Conservation (phyloP, 2,113 vertebrate genomes). For the Ailuropoda melanoleuca region DNA sequence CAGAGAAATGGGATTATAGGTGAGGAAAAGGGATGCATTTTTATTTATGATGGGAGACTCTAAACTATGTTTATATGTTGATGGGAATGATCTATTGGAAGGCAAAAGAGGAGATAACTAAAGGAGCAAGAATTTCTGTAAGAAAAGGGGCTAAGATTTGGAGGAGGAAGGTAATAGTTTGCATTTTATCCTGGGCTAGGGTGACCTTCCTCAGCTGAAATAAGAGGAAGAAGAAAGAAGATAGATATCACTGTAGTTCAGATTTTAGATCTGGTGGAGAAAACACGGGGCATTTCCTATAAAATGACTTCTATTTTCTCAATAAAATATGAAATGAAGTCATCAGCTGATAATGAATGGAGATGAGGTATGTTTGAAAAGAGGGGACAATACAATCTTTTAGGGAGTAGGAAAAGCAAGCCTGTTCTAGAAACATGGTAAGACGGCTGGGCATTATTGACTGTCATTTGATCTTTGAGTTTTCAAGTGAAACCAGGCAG, state of each 20-base stretch:
- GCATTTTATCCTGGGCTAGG: neutral
- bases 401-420: neutral
- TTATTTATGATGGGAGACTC: conserved; percentile 31
- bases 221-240: neutral
- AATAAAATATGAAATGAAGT: neutral
- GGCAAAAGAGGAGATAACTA: neutral
- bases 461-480: neutral
- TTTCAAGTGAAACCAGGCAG: neutral
- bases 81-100: neutral
- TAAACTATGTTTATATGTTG: neutral
- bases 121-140: neutral
- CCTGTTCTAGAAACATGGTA: neutral
- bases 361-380: neutral
- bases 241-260: neutral
- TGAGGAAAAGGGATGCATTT: neutral
- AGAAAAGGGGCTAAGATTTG: neutral
- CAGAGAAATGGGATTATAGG: neutral
- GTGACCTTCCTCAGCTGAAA: neutral
- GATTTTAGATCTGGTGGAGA: neutral
- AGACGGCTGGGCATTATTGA: no score
- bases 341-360: neutral
- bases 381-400: neutral
- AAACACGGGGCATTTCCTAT: neutral
- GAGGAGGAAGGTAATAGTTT: neutral
- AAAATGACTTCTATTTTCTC: neutral